phyloP scores from a whole-genome alignment of 2,113 vertebrate genomes.

The Ammodytes marinus region DNA sequence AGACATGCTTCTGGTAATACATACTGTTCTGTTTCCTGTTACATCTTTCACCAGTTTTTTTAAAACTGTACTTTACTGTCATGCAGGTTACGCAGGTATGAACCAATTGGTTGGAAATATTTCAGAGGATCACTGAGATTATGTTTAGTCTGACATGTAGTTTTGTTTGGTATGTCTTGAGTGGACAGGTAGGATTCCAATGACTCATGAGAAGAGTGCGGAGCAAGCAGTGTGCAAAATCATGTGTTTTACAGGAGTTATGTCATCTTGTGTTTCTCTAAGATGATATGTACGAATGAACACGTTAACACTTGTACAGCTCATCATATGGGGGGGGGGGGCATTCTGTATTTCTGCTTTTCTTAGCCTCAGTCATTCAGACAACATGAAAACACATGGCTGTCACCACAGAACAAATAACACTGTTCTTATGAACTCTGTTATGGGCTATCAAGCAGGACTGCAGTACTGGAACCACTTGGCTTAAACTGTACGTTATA shows the following conservation, averaged over 20 bases:
- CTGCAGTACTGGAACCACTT: conserved; percentile 27
- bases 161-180: conserved; percentile 6
- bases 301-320: too few species aligned
- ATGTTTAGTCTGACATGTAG: neutral
- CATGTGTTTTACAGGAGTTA: neutral
- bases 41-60: conserved; percentile 16
- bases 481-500: neutral
- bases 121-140: neutral
- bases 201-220: neutral
- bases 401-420: neutral
- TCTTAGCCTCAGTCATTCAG: neutral
- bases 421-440: neutral
- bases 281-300: neutral
- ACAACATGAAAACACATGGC: conserved; percentile 16
- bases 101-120: conserved; percentile 7
- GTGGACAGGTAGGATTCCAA: conserved; percentile 39
- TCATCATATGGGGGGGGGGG: too few species aligned
- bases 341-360: neutral
- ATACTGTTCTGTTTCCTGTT: conserved; percentile 52
- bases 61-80: neutral
- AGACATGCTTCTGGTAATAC: conserved; percentile 43
- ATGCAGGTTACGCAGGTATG: neutral
- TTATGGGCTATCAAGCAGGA: neutral
- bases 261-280: conserved; percentile 1
- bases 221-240: conserved; percentile 6